Percentiles rank a stretch among this genome's conserved stretches.
These are phyloP conservation scores for Neotoma lepida DNA, from an alignment of 2,113 vertebrate species.

Conservation along the genomic window DNA sequence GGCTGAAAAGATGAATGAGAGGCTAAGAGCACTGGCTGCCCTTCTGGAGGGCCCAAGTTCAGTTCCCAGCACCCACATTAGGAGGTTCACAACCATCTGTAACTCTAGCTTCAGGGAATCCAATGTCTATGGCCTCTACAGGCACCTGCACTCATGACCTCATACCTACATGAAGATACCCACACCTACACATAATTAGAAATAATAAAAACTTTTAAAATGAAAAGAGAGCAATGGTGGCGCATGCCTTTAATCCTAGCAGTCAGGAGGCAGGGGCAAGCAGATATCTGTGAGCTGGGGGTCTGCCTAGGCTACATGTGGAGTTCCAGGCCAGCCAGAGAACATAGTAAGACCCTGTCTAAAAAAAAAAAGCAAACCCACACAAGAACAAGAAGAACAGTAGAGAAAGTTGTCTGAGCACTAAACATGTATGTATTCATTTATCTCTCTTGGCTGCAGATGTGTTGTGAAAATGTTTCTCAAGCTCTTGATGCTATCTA, in stretches of 20 bases:
- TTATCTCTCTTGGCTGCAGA: background rate
- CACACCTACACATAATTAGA: background rate
- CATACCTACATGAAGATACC: background rate
- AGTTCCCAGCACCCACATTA: background rate
- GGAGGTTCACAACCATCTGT: too few species aligned
- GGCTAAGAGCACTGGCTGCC: background rate
- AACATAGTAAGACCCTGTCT: background rate
- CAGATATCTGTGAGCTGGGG: background rate
- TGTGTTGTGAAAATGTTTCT: background rate
- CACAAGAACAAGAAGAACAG: background rate
- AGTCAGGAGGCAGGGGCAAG: background rate
- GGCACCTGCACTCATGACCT: background rate
- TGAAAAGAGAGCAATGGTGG: background rate
- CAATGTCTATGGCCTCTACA: background rate
- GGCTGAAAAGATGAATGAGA: background rate
- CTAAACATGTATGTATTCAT: background rate
- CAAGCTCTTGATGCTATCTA: background rate
- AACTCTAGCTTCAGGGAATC: background rate
- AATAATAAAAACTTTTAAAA: background rate
- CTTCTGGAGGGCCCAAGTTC: background rate
- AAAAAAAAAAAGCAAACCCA: background rate
- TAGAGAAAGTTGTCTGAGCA: background rate
- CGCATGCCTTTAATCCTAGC: background rate
- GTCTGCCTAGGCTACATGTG: background rate
- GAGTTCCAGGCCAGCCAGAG: background rate